These are phyloP conservation scores for Seladonia tumulorum DNA, from an alignment of 2,888 invertebrate species.

Conservation along the genomic window DNA sequence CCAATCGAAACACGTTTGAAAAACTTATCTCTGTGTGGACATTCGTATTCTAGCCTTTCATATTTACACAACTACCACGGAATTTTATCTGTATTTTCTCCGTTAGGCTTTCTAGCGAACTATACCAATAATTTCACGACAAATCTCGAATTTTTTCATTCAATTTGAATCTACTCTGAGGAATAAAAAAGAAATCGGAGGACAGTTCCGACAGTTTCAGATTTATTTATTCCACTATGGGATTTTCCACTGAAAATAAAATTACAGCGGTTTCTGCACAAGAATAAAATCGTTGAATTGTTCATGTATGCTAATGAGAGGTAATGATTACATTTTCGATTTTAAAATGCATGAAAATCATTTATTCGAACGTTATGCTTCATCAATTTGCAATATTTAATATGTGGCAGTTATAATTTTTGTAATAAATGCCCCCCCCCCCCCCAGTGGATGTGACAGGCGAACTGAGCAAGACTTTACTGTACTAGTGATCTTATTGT, in stretches of 20 bases:
- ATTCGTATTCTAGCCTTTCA: neutral
- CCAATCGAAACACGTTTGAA: constrained; percentile 1
- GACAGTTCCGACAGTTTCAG: too few species aligned
- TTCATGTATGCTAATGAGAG: neutral
- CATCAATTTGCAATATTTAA: neutral
- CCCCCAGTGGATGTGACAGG: too few species aligned
- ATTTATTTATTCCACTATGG: neutral
- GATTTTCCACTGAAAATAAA: neutral
- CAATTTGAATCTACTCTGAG: neutral
- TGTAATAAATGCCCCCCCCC: too few species aligned
- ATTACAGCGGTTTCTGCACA: neutral
- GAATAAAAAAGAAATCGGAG: neutral
- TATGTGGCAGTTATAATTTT: too few species aligned
- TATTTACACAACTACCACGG: neutral
- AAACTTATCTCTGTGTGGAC: constrained; percentile 4
- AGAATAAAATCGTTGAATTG: neutral
- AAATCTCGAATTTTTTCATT: neutral
- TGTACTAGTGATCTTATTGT: too few species aligned
- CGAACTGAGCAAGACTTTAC: too few species aligned
- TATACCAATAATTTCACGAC: neutral
- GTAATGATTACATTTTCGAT: neutral
- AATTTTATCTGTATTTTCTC: neutral
- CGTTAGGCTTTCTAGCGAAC: neutral
- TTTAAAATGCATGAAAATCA: neutral
- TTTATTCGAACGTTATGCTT: neutral